phyloP scores from a whole-genome alignment of 2,797 vertebrate genomes.

The Sebastes minor region DNA sequence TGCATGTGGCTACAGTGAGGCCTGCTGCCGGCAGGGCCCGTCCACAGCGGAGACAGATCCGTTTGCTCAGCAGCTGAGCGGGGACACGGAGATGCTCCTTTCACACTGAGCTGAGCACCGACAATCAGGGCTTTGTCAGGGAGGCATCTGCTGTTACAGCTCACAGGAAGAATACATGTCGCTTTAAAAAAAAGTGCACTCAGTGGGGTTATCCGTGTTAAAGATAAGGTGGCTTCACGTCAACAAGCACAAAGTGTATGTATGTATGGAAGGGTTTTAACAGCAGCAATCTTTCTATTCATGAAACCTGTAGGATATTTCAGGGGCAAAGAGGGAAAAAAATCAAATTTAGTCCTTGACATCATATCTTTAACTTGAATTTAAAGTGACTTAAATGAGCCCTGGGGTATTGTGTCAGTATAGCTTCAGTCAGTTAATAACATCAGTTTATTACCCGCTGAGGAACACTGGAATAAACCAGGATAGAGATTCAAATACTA shows the following conservation, averaged over 20 bases:
- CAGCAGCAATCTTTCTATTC: background rate
- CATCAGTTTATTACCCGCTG: background rate
- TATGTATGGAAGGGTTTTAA: background rate
- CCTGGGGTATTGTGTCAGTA: background rate
- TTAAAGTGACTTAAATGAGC: background rate
- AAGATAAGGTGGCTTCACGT: slow-evolving; percentile 37
- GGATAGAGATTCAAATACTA: background rate
- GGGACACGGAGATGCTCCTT: slow-evolving; percentile 68
- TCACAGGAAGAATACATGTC: slow-evolving; percentile 64
- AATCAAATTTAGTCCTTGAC: background rate
- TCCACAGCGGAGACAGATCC: slow-evolving; percentile 49
- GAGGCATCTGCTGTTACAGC: slow-evolving; percentile 57
- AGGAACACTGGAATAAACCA: background rate
- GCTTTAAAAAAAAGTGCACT: slow-evolving; percentile 34
- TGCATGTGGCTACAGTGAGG: slow-evolving; percentile 25
- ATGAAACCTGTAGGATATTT: background rate
- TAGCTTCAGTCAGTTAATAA: background rate
- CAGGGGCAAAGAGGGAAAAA: background rate
- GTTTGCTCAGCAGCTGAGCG: slow-evolving; percentile 72
- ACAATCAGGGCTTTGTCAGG: slow-evolving; percentile 75
- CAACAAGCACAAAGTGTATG: slow-evolving; percentile 35
- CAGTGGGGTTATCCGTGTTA: slow-evolving; percentile 55
- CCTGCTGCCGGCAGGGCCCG: slow-evolving; percentile 1
- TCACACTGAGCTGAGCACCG: slow-evolving; percentile 71
- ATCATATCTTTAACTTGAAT: background rate